Evolutionary conservation across 2,797 vertebrate genomes (phyloP).

Genomic region (Poeciliopsis paucimaculata): DNA sequence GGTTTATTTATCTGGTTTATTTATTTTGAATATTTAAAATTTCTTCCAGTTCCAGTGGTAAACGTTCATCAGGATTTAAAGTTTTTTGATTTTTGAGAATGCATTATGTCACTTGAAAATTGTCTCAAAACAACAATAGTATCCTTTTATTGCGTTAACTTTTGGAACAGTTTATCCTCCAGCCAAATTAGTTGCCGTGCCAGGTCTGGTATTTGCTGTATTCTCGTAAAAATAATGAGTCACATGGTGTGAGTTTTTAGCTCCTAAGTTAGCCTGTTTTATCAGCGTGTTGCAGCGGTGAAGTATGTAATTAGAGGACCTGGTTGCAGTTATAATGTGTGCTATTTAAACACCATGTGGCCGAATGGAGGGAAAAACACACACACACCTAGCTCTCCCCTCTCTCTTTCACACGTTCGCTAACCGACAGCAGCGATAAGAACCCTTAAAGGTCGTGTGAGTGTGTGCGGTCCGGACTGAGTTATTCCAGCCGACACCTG

Average conservation of each 20-base stretch:
- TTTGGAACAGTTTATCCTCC: too few species aligned
- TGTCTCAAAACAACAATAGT: too few species aligned
- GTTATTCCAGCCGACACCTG: slow-evolving; percentile 53
- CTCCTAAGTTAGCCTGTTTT: not conserved
- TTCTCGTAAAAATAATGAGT: not conserved
- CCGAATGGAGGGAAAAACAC: not conserved
- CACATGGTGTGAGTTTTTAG: not conserved
- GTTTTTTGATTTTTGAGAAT: too few species aligned
- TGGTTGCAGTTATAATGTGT: not conserved
- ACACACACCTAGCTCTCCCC: slow-evolving; percentile 2
- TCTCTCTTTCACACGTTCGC: slow-evolving; percentile 41
- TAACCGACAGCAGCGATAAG: slow-evolving; percentile 55
- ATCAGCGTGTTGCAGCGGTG: not conserved
- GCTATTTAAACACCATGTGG: slow-evolving; percentile 6
- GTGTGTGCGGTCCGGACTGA: slow-evolving; percentile 25
- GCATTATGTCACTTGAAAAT: too few species aligned
- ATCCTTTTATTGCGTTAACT: too few species aligned
- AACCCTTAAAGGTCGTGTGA: slow-evolving; percentile 38
- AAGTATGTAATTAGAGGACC: not conserved
- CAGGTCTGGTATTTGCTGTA: too few species aligned
- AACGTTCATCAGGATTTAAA: too few species aligned
- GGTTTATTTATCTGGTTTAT: too few species aligned
- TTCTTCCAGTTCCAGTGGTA: too few species aligned
- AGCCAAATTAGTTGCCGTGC: too few species aligned
- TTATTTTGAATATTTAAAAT: too few species aligned